Evolutionary conservation across 1,140 invertebrate genomes (phyloP), one percentile per base, ranked within the genome.

Genomic region (Philopotamus ludificatus): DNA sequence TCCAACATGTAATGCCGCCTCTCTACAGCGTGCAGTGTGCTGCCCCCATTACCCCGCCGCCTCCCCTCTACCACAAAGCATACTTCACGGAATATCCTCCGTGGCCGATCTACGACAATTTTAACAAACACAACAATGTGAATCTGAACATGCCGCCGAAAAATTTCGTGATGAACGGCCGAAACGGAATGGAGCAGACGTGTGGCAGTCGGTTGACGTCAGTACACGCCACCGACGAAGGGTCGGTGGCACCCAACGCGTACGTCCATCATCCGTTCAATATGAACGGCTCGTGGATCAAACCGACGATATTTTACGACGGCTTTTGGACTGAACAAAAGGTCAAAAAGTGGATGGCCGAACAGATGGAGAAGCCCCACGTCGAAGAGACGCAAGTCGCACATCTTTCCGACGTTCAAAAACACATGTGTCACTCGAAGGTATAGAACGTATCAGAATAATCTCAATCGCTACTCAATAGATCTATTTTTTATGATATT

Each of bases 321-420:
- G 79, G 79, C 0, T 81, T 81, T 70, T 81, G 79, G 79, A 81
- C 78, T 0, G 79, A 81, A 69, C 79, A 80, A 71, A 79, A 81
- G 65, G 79, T 81, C 2, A 80, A 80, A 63, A 80, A 77, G 63
- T 81, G 79, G 79, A 77, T 79, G 1, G 75, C 79, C 1, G 79
- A 80, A 70, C 79, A 79, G 63, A 76, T 77, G 20, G 78, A 79
- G 65, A 79, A 80, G 65, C 75, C 75, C 71, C 78, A 76, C 59
- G 74, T 75, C 0, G 76, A 77, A 15, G 55, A 70, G 12, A 60
- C 64, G 1, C 68, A 71, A 21, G 59, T 58, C 47, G 59, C 34
- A 23, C 26, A 55, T 21, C 3, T 28, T 16, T 64, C 34, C 10
- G 67, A 70, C 42, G 59, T 68, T 12, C 74, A 73, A 64, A 63